Base-by-base conservation (phyloP, 2,113 vertebrate genomes). In the Sporophila hypoxantha region DNA sequence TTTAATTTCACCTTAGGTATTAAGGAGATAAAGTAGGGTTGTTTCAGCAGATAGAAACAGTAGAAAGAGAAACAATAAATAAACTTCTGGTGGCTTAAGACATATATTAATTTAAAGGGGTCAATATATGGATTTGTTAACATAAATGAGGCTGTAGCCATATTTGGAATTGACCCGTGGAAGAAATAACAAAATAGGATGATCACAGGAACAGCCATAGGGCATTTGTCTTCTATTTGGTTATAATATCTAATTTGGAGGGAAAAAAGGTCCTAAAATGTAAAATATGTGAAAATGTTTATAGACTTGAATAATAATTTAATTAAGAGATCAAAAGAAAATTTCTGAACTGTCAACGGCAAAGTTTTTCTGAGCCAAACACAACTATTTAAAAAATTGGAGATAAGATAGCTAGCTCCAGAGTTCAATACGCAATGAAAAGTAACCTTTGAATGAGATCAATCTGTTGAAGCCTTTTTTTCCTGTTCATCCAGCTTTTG, bases 51-150 rank as follows among this genome's bases (percentile, higher is more conserved):
- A 32, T 12, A 32, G 55, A 73, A 85, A 8, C 0, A 2, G 6
- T 10, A 76, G 41, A 74, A 85, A 62, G 21, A 59, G n/a, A 60
- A 87, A 47, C 10, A 82, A 59, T 32, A 68, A 73, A 62, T 8
- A 50, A 80, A 55, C 4, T 39, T 8, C 11, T 76, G 19, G 30
- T 62, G 49, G 23, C 39, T 85, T 76, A 36, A 21, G 59, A 42
- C 37, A 14, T 75, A 29, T 73, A 61, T 52, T 82, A 85, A 85
- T 80, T 85, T 77, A 70, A 44, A 85, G 13, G 17, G 5, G n/a
- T 87, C 85, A 41, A 77, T 93, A 83, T 85, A 85, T 91, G 49
- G 52, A 87, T 87, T 89, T 71, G 11, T 30, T 36, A 36, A 67
- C 30, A 49, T 64, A 91, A 87, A 83, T 44, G 44, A 87, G 70